Base-by-base conservation (phyloP, 2,113 vertebrate species). In the Pachycephala philippinensis region DNA sequence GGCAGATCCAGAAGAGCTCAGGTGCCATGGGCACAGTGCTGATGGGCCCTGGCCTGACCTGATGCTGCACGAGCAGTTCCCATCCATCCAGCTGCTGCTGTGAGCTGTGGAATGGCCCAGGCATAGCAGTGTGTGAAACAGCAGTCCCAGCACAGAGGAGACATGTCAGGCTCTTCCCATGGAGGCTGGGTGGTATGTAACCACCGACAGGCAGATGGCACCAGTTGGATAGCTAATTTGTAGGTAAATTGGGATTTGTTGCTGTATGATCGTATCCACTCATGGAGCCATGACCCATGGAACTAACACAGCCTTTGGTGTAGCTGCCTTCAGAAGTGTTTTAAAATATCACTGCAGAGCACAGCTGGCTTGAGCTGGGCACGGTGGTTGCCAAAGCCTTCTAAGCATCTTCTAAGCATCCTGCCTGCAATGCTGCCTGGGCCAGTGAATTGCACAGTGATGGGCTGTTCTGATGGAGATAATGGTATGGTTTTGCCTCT, bases 161-260 rank as follows among this genome's bases (percentile, higher is more conserved):
- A 18, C 23, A 2, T 2, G 0, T 68, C 88, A 30, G 76, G 68
- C 89, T 87, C 86, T 84, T 89, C 76, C 45, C 11, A 1, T 1
- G 3, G 86, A 83, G 79, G 44, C 83, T 30, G 92, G 79, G 64
- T 88, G 93, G 96, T 96, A 89, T 96, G 92, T 96, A 71, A 64
- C 69, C 88, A 87, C 88, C 11, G 76, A 71, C 93, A 95, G 96
- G 90, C 96, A 96, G 95, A 95, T 96, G 96, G 96, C 95, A 95
- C 95, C 96, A 95, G 90, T 92, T 96, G 93, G 95, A 95, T 93
- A 92, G 78, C 88, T 71, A 89, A 94, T 94, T 94, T 90, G 77
- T 93, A 87, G 76, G 60, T 95, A 86, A 92, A 93, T 16, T 84
- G 93, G 83, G 83, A 84, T 95, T 92, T 93, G 88, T 75, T 64